phyloP scores from a whole-genome alignment of 2,888 invertebrate species.

The Hemithea aestivaria region DNA sequence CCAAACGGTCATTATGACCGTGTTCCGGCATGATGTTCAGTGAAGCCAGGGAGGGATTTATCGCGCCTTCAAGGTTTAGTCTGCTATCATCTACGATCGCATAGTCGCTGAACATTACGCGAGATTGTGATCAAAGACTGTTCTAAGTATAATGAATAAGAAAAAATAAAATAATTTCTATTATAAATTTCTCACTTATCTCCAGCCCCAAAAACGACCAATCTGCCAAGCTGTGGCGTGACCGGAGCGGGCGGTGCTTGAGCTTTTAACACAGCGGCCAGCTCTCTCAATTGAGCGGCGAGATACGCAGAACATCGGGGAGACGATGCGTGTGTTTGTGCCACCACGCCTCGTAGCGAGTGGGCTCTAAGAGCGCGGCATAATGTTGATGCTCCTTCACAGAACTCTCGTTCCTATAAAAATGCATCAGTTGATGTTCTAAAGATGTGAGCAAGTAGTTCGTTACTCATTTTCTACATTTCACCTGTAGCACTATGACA shows the following conservation, averaged over 20 bases:
- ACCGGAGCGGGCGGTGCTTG: constrained; percentile 55
- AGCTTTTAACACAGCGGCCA: constrained; percentile 59
- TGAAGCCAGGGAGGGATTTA: too few species aligned
- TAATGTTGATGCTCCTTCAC: constrained; percentile 87
- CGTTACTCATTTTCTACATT: too few species aligned
- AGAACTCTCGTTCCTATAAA: constrained; percentile 87
- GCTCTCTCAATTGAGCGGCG: constrained; percentile 77
- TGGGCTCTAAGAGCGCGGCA: constrained; percentile 83
- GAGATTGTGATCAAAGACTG: too few species aligned
- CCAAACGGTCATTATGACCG: too few species aligned
- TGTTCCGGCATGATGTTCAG: too few species aligned
- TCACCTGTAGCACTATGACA: constrained; percentile 69
- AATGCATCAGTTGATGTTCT: too few species aligned
- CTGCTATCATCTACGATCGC: too few species aligned
- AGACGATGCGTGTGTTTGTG: constrained; percentile 88
- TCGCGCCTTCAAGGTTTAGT: too few species aligned
- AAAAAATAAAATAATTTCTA: too few species aligned
- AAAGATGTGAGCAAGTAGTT: too few species aligned
- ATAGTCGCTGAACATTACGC: too few species aligned
- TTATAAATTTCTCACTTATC: constrained; percentile 60
- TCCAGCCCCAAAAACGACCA: constrained; percentile 73
- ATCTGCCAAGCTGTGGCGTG: constrained; percentile 62
- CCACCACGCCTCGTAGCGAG: constrained; percentile 84
- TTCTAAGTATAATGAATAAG: too few species aligned
- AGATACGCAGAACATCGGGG: constrained; percentile 89